Base-by-base conservation (phyloP, 2,797 vertebrate genomes). In the Apogon hyalosoma region DNA sequence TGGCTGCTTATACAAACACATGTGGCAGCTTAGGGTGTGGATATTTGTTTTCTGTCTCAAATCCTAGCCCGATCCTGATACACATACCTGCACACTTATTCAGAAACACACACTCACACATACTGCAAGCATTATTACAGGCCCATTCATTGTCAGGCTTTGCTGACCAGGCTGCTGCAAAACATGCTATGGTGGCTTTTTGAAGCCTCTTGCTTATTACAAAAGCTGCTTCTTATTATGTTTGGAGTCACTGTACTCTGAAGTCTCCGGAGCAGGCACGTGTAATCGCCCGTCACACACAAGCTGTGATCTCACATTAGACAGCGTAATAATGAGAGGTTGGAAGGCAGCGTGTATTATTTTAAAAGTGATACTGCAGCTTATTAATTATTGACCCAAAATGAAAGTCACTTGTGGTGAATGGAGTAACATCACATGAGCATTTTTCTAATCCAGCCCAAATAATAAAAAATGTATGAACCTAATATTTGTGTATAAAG, bases 161-260 rank as follows among this genome's bases (percentile, higher is more conserved):
- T 69, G 69, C 75, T 82, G 69, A 78, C 75, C 66, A 69, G 68
- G 59, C 68, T 74, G 43, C 61, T 70, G 69, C 75, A 62, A 81
- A 86, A 86, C 69, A 77, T 41, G 76, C 77, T 67, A 57, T 46
- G 46, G 16, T 38, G 49, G 77, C 54, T 78, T 50, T 83, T 84
- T 69, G 70, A 84, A 76, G 70, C 58, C 47, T 69, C 39, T 55
- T 21, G 46, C 56, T 43, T 59, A 46, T 55, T 39, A 21, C 54
- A 43, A 70, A 60, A 62, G 69, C 65, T 65, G 54, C 21, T 72
- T 53, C 65, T 85, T 77, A 81, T 85, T 77, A 78, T 57, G 66
- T 19, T 15, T 51, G 45, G 55, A 48, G 59, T 73, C 0, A 11
- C 38, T 49, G 79, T 24, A 16, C 45, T 63, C 15, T 75, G 50